These are phyloP conservation scores for Thymelicus acteon DNA, from an alignment of 2,888 invertebrate species.

Conservation along the genomic window DNA sequence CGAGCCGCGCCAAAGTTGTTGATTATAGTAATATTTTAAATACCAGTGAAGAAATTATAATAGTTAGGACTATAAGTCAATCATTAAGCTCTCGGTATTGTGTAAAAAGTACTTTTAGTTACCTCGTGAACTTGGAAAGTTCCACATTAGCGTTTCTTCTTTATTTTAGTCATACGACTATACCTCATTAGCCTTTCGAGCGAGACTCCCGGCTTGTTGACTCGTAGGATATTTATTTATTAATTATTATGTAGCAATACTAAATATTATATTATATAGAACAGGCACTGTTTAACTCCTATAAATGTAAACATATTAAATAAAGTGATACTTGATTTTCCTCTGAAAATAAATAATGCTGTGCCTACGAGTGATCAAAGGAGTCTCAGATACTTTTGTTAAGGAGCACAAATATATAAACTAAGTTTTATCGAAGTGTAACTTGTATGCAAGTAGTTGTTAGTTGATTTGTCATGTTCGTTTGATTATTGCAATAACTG, in stretches of 20 bases:
- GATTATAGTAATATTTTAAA: constrained; percentile 62
- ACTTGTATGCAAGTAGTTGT: constrained; percentile 52
- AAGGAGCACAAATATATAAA: constrained; percentile 53
- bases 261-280: constrained; percentile 28
- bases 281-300: constrained; percentile 31
- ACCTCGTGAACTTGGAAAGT: constrained; percentile 82
- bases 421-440: constrained; percentile 47
- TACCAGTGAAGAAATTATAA: constrained; percentile 72
- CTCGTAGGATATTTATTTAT: constrained; percentile 32
- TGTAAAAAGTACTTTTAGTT: constrained; percentile 77
- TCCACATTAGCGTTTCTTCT: constrained; percentile 69
- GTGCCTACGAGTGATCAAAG: constrained; percentile 40
- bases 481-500: constrained; percentile 44
- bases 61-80: constrained; percentile 80
- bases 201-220: constrained; percentile 53
- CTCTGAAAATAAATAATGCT: constrained; percentile 24
- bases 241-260: constrained; percentile 20
- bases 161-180: constrained; percentile 62
- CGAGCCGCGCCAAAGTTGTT: constrained; percentile 60
- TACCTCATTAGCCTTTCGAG: constrained; percentile 80
- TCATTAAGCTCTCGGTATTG: constrained; percentile 68
- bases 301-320: constrained; percentile 18
- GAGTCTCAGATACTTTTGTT: constrained; percentile 43
- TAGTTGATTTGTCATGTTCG: constrained; percentile 53
- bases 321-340: constrained; percentile 23